Evolutionary conservation across 2,113 vertebrate genomes (phyloP), one percentile per base, ranked within the genome.

Genomic region (Centropus bengalensis): DNA sequence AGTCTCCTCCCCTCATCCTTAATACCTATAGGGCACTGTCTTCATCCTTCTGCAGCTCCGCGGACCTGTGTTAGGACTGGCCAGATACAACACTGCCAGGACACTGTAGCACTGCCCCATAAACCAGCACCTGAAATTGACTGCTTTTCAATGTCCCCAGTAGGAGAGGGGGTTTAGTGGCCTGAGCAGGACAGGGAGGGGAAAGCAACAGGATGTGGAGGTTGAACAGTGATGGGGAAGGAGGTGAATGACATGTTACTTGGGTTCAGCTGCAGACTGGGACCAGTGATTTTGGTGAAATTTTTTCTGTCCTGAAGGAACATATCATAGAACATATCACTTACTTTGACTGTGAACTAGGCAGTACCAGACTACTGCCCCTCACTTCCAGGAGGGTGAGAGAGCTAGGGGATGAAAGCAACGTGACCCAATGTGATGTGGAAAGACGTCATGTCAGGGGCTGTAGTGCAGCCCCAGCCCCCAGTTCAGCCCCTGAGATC

Each of bases 381-480:
- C 17, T 71, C 32, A 20, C 10, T 14, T 13, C 3, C 67, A 79
- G 26, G 17, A 69, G 19, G 17, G 14, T 0, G 0, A 28, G 22
- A 67, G 3, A 58, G 22, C 12, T 22, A 18, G 9, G 8, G 28
- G 24, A 24, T 32, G 44, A 71, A 67, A 82, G 22, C 0, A 0
- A 27, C 5, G 5, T 38, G 38, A 55, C 15, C 10, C 0, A 18
- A 30, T 0, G 4, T 1, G 1, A 45, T 5, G 6, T 28, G 56
- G 47, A 63, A 89, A 17, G 30, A 82, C 19, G 2, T 20, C 6
- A 3, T 1, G 14, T 13, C 26, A 75, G 62, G 9, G 30, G 10
- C 21, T 27, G 16, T 45, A 24, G 22, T 45, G 51, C 62, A 55
- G 32, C 5, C 26, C 36, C 22, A 78, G 16, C 16, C n/a, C 52